These are phyloP conservation scores for Vulpes vulpes DNA, from an alignment of 2,113 vertebrate genomes.

Conservation along the genomic window DNA sequence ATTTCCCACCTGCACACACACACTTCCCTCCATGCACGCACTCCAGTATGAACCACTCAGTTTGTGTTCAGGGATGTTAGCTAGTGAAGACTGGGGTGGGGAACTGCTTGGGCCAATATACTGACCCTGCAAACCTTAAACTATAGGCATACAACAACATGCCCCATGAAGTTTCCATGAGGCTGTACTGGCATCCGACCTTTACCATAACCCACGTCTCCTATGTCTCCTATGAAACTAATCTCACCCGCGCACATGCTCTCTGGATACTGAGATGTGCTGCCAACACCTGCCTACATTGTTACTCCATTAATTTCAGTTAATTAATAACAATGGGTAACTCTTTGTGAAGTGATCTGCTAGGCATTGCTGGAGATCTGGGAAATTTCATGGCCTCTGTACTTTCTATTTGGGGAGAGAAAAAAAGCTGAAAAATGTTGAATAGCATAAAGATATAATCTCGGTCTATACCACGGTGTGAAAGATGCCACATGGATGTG, in stretches of 20 bases:
- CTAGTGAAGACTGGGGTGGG: background rate
- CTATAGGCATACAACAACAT: background rate
- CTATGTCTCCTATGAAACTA: background rate
- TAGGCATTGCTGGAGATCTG: background rate
- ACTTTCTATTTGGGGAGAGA: background rate
- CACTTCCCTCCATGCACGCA: too few relatives aligned
- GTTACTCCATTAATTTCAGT: background rate
- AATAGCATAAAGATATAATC: background rate
- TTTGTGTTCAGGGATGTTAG: background rate
- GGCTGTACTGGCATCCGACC: fast-evolving
- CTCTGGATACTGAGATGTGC: background rate
- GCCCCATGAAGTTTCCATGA: background rate
- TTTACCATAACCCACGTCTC: fast-evolving
- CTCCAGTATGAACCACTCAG: background rate
- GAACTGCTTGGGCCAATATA: background rate
- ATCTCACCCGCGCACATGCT: fast-evolving
- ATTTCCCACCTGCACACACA: background rate
- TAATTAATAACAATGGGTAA: background rate
- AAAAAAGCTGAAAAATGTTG: background rate
- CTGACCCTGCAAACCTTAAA: background rate
- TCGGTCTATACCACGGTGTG: background rate
- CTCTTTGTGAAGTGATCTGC: background rate
- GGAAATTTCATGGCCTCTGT: background rate
- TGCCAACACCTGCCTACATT: background rate
- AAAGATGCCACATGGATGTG: background rate